These are phyloP conservation scores for Pseudococcus jackbeardsleyi DNA, from an alignment of 2,888 invertebrate species.

Conservation along the genomic window DNA sequence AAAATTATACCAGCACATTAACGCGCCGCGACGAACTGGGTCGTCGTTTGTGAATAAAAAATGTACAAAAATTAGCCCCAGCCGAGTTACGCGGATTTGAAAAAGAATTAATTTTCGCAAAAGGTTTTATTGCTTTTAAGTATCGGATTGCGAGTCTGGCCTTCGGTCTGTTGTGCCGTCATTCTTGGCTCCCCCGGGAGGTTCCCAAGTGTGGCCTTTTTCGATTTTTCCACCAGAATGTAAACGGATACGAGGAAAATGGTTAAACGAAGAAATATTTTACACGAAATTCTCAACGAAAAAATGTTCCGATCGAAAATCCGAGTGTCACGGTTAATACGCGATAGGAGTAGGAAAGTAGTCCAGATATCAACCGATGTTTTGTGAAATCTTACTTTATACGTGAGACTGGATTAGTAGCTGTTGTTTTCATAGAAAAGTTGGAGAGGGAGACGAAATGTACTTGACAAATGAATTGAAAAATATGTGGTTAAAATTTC, in stretches of 20 bases:
- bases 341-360: background rate
- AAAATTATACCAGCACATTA: background rate
- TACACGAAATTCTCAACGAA: background rate
- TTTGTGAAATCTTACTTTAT: background rate
- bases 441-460: background rate
- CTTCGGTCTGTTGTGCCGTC: background rate
- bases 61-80: background rate
- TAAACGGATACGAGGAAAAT: background rate
- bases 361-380: background rate
- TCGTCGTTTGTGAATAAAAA: background rate
- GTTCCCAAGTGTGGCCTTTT: background rate
- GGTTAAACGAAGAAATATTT: background rate
- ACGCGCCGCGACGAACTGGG: background rate
- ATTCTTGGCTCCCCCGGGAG: background rate
- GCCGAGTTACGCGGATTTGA: background rate
- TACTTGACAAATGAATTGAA: background rate
- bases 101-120: conserved; percentile 1
- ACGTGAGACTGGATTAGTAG: background rate
- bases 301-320: background rate
- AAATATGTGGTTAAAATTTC: background rate
- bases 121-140: background rate
- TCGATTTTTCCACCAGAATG: background rate
- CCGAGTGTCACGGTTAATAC: background rate
- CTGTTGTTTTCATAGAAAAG: background rate
- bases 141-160: background rate